Base-by-base conservation (phyloP, 2,797 vertebrate species). In the Enteromius argenteus region DNA sequence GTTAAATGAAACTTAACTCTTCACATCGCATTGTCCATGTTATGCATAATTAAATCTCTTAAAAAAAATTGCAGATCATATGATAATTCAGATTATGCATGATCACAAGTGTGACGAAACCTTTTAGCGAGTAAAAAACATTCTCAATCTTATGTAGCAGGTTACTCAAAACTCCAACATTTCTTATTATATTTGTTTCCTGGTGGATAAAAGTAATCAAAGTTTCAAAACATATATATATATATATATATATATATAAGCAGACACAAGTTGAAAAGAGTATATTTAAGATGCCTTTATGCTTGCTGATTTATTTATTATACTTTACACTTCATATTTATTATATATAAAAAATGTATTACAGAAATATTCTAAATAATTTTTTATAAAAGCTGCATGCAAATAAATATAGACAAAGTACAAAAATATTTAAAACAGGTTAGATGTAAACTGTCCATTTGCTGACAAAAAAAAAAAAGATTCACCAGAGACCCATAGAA, bases 31-130 rank as follows among this genome's bases (percentile, higher is more conserved):
- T 27, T 53, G 10, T 35, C 5, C 5, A 13, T 14, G 35, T 15
- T 17, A 60, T 64, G 58, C 53, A 30, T 69, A 69, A 80, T 80
- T 69, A 69, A 80, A 69, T 15, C 32, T 11, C 72, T 35, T 23
- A 2, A 46, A 71, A 71, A 27, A 27, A 1, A 60, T 74, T 64
- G 23, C 80, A 66, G 23, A 51, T 46, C 58, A 46, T 10, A 60
- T 27, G 58, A 64, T 64, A 78, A 78, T 78, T 11, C 15, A 78
- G 6, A 78, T 30, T 44, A 9, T 35, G 6, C 1, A 44, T 13
- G 3, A 80, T 9, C 35, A 23, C 3, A 5, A 27, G 21, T 37
- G 14, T 53, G 32, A 79, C 4, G 4, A 49, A 66, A 49, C 5
- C 4, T 32, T 32, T 46, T 19, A 42, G 27, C 23, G 21, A n/a